phyloP scores from a whole-genome alignment of 2,888 invertebrate genomes.

The Epirrhoe tristata region DNA sequence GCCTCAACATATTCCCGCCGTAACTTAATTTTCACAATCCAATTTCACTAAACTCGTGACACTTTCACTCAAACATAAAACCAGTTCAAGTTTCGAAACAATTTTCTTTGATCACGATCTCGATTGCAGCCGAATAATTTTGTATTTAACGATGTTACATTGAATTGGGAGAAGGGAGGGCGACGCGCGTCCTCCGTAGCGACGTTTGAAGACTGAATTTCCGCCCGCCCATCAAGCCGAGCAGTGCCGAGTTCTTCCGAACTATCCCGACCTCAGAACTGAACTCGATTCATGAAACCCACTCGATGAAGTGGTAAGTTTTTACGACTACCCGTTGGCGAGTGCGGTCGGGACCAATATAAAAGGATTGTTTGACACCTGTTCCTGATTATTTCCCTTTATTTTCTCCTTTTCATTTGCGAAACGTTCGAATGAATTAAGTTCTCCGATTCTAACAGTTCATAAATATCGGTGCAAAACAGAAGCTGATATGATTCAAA shows the following conservation, averaged over 20 bases:
- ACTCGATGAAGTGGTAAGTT: slow-evolving; percentile 84
- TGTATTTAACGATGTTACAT: slow-evolving; percentile 70
- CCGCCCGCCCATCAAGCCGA: slow-evolving; percentile 72
- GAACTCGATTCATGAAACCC: slow-evolving; percentile 73
- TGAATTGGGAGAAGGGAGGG: slow-evolving; percentile 46
- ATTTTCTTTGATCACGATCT: slow-evolving; percentile 28
- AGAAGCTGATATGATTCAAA: background rate
- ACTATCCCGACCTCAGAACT: slow-evolving; percentile 53
- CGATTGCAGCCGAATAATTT: slow-evolving; percentile 51
- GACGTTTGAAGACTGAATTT: slow-evolving; percentile 68
- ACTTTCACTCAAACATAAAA: slow-evolving; percentile 52
- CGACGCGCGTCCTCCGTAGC: slow-evolving; percentile 48
- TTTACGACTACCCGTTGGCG: slow-evolving; percentile 78
- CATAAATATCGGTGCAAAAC: slow-evolving; percentile 2
- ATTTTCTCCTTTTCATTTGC: slow-evolving; percentile 38
- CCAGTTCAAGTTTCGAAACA: slow-evolving; percentile 33
- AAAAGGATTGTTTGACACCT: slow-evolving; percentile 77
- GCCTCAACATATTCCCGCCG: slow-evolving; percentile 69
- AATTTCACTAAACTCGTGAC: slow-evolving; percentile 66
- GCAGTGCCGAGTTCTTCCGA: slow-evolving; percentile 59
- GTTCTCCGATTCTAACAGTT: slow-evolving; percentile 24
- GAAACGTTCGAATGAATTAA: slow-evolving; percentile 33
- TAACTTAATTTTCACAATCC: slow-evolving; percentile 71
- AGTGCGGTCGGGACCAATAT: slow-evolving; percentile 72
- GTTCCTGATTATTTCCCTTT: slow-evolving; percentile 65